Evolutionary conservation across 2,888 invertebrate genomes (phyloP), one percentile per base, ranked within the genome.

Genomic region (Vandiemenella viatica): DNA sequence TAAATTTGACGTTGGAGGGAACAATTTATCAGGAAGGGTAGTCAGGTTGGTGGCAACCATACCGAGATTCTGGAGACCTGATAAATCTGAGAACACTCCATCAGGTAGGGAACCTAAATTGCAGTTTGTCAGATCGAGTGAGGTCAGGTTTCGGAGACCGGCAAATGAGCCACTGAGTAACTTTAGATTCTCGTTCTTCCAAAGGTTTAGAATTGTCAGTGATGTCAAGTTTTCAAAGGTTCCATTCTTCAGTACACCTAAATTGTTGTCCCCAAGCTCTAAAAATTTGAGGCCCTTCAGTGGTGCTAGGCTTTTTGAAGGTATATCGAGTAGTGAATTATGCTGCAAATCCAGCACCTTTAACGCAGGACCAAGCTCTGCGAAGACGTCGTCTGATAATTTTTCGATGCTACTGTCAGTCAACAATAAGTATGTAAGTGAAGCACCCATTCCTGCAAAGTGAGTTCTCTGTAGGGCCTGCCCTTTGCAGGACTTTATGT

Each of bases 101-200:
- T 70, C 62, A 0, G 77, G 75, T 45, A 87, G 65, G 50, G 70
- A 68, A 49, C 72, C 71, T 55, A 86, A 69, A 45, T 72, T 70
- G 62, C 84, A 86, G 13, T 72, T 67, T 56, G 79, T 77, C 48
- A 89, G 63, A 65, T 84, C 83, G 52, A 89, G 68, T 54, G 74
- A 73, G 57, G 72, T 69, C 4, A 88, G 67, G 0, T 75, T 74
- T 22, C 70, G 66, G 3, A 80, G 70, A 43, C 79, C 75, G 22
- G 73, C 72, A 59, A 85, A 82, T 52, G 76, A 70, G 50, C 75
- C 70, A 52, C 74, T 69, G 15, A 76, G 71, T 37, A 85, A 69
- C 63, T 76, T 74, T 19, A 68, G 72, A 48, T 87, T 66, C 56
- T 75, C 72, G 61, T 84, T 87, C 57, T 75, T 72, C 76, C 80